phyloP scores from a whole-genome alignment of 2,797 vertebrate species.

The Cryptoprocta ferox region DNA sequence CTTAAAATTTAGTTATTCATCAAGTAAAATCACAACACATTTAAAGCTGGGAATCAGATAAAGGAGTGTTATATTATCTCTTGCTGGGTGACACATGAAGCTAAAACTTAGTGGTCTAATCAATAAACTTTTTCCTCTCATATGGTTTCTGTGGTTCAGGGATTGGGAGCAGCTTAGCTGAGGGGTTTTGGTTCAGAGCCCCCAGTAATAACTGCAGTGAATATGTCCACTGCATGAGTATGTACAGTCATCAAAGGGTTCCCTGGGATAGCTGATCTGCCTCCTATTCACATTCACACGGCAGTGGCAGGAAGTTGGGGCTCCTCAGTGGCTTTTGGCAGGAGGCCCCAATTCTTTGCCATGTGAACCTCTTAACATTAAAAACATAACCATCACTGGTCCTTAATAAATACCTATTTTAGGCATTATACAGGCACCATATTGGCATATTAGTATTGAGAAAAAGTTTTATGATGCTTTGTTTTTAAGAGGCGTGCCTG shows the following conservation, averaged over 20 bases:
- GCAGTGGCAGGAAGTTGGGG: not conserved
- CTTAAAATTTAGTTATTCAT: not conserved
- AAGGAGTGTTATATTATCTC: not conserved
- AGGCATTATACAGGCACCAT: not conserved
- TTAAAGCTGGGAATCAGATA: not conserved
- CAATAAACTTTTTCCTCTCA: not conserved
- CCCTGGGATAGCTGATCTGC: not conserved
- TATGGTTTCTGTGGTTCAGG: not conserved
- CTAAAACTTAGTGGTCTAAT: not conserved
- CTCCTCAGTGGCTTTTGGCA: not conserved
- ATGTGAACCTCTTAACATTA: not conserved
- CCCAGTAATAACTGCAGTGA: not conserved
- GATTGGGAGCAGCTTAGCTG: not conserved
- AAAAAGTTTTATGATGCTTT: conserved; percentile 4
- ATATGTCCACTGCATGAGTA: too few relatives aligned
- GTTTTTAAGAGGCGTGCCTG: not conserved
- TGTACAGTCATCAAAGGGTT: not conserved
- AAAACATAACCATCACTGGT: not conserved
- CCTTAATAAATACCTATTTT: not conserved
- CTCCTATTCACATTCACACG: not conserved
- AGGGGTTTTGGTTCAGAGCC: not conserved
- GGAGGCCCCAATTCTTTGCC: not conserved
- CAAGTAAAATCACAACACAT: conserved; percentile 20
- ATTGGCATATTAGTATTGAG: not conserved
- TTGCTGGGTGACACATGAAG: not conserved